phyloP scores from a whole-genome alignment of 53 echinoderm and acorn worm genomes.

The Zoroaster sp. region DNA sequence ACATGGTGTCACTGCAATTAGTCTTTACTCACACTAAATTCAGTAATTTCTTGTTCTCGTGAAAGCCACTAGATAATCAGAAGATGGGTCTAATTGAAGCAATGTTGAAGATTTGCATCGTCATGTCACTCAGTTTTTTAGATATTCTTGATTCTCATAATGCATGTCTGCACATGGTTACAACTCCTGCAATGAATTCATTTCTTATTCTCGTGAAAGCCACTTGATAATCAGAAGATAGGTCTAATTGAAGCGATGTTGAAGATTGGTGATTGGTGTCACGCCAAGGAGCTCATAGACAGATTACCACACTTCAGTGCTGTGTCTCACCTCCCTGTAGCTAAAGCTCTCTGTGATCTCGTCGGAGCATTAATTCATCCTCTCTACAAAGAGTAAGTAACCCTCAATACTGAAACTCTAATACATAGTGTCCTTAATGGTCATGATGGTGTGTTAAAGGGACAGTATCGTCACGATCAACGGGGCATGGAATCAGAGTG shows the following conservation, averaged over 20 bases:
- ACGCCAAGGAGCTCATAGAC: constrained; percentile 82
- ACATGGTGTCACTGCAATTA: too few species aligned
- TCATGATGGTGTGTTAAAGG: too few species aligned
- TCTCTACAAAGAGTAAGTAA: constrained; percentile 86
- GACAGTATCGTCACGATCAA: too few species aligned
- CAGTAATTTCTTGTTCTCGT: not conserved
- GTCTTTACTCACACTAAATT: too few species aligned
- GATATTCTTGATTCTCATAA: too few species aligned
- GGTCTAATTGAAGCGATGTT: constrained; percentile 86
- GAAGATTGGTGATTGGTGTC: constrained; percentile 84
- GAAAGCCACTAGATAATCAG: constrained; percentile 82
- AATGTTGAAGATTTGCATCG: constrained; percentile 64
- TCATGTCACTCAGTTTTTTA: too few species aligned
- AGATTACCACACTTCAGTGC: constrained; percentile 81
- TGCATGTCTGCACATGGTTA: not conserved
- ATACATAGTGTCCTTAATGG: too few species aligned
- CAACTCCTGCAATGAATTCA: not conserved
- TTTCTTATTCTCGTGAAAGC: constrained; percentile 23
- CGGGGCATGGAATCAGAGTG: too few species aligned
- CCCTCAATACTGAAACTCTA: too few species aligned
- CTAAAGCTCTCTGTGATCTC: constrained; percentile 73
- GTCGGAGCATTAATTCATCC: constrained; percentile 71
- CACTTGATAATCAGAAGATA: constrained; percentile 88
- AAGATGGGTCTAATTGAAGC: constrained; percentile 90
- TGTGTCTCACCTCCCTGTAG: constrained; percentile 65